Conservation (phyloP, 1,140 invertebrate species). For the Apis florea region DNA sequence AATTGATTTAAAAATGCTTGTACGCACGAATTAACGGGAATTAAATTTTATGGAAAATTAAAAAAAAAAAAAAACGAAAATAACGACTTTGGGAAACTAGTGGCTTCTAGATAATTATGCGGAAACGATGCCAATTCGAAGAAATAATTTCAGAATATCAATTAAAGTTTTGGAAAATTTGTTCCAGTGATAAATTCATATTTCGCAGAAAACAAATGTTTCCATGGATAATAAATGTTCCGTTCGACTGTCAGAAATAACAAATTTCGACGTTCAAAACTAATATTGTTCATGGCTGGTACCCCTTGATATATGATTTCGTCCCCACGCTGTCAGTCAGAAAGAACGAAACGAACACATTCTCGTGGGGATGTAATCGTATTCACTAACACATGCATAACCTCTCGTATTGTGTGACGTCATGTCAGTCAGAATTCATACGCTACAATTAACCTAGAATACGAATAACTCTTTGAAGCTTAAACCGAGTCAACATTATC, state of each 20-base stretch:
- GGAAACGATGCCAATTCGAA: too few species aligned
- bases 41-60: too few species aligned
- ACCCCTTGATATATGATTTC: neutral
- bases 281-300: neutral
- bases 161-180: neutral
- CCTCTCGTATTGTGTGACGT: neutral
- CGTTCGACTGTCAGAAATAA: neutral
- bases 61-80: too few species aligned
- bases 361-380: neutral
- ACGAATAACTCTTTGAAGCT: neutral
- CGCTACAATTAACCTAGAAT: neutral
- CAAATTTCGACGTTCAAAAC: neutral
- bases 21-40: too few species aligned
- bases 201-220: neutral
- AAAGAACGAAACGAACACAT: constrained; percentile 11
- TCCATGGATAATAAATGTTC: neutral
- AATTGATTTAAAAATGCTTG: too few species aligned
- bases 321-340: neutral
- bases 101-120: too few species aligned
- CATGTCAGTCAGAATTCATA: constrained; percentile 10
- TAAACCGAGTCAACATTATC: neutral
- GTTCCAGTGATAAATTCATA: neutral
- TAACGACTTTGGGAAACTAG: too few species aligned
- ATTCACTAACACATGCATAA: constrained; percentile 3
- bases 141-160: neutral